Percentiles rank a stretch among this genome's conserved stretches.
phyloP scores from a whole-genome alignment of 2,113 vertebrate species.

The Triplophysa siluroides region DNA sequence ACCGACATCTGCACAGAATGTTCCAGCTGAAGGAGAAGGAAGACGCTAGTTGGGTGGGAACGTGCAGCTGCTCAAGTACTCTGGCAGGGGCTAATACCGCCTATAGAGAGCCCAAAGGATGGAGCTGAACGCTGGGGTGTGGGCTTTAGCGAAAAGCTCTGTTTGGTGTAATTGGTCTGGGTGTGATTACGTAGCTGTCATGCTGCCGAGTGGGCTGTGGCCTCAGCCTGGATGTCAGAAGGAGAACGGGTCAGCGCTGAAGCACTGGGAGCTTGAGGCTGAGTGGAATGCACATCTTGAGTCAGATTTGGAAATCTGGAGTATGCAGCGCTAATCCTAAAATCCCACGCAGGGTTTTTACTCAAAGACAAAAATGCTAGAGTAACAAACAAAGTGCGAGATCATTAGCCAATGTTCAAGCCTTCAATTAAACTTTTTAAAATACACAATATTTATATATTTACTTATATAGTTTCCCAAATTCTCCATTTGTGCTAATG shows the following conservation, averaged over 20 bases:
- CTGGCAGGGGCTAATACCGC: constrained; percentile 37
- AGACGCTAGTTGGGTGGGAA: constrained; percentile 45
- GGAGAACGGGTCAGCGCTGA: constrained; percentile 25
- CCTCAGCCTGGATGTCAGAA: constrained; percentile 37
- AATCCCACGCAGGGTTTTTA: constrained; percentile 13
- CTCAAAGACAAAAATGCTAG: neutral
- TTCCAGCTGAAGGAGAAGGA: constrained; percentile 42
- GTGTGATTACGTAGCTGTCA: constrained; percentile 46
- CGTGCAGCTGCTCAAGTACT: constrained; percentile 49
- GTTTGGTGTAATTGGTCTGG: constrained; percentile 48
- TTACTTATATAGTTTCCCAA: too few relatives aligned
- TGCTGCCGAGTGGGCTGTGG: constrained; percentile 29
- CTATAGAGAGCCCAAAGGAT: constrained; percentile 38
- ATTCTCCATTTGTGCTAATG: too few relatives aligned
- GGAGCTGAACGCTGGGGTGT: constrained; percentile 43
- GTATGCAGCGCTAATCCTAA: constrained; percentile 12
- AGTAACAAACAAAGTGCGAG: constrained; percentile 6
- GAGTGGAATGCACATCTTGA: constrained; percentile 43
- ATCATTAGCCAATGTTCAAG: neutral
- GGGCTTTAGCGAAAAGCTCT: constrained; percentile 38
- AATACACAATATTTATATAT: neutral
- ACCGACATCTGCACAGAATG: constrained; percentile 56
- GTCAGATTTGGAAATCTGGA: constrained; percentile 20
- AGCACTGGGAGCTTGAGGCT: constrained; percentile 20
- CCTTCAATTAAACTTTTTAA: neutral